Base-by-base conservation (phyloP, 2,797 vertebrate genomes). In the Pseudotriccus pelzelni region DNA sequence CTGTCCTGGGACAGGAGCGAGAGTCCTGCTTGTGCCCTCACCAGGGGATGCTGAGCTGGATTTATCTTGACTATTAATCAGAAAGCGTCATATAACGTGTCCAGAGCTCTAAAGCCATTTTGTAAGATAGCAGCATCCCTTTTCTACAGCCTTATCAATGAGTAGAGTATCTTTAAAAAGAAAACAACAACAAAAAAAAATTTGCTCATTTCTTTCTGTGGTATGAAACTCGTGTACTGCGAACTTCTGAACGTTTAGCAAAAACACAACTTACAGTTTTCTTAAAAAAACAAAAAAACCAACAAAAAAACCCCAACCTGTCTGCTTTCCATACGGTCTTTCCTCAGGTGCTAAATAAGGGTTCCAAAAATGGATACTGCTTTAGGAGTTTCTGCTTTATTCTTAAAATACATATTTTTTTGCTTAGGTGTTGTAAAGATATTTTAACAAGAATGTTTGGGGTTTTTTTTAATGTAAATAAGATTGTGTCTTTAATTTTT, bases 271-370 rank as follows among this genome's bases (percentile, higher is more conserved):
- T 81, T 81, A 86, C 7, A 64, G 58, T 87, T 93, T 95, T 92
- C 78, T 81, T 77, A 76, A 62, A 79, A 89, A 76, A 62, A 73
- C 4, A 21, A n/a, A 52, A 53, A 2, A 32, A 6, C 1, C 24
- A 43, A n/a, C 2, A 62, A 50, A 73, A 47, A 74, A 55, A 10
- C 23, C 59, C 73, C 60, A 73, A 9, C 44, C 82, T 94, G 84
- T 91, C 91, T 94, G 94, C 93, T 98, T 97, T 97, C 95, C 94
- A 83, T 95, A 87, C 19, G 4, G 63, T 92, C 94, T 97, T 96
- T 96, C 97, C 97, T 98, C 97, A 97, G 97, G 98, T 98, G 97
- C 98, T 98, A 98, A 97, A 96, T 95, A 97, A 97, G 96, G 92
- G 96, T 94, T 98, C 97, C 96, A 96, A 96, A 97, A 97, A 95